Evolutionary conservation across 2,888 invertebrate genomes (phyloP), one percentile per base, ranked within the genome.

Genomic region (Idaea aversata): DNA sequence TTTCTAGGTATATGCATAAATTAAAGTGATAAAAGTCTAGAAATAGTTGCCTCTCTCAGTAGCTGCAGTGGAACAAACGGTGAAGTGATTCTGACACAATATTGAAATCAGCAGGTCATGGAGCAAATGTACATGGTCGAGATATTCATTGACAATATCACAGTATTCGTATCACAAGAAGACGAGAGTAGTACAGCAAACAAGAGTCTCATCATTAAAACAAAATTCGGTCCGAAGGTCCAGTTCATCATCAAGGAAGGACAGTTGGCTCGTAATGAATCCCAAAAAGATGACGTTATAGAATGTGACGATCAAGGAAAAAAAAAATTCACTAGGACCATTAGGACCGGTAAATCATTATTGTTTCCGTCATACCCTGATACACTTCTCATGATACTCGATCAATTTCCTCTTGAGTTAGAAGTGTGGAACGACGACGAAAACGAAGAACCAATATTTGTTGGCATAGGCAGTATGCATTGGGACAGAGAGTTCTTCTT

Each of bases 101-200:
- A 78, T 90, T 90, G 81, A 83, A 85, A 81, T 89, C 85, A 75
- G 78, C 92, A 93, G 92, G 87, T 91, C 85, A 93, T 93, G 91
- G 93, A 94, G 86, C 93, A 93, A 88, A 83, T 94, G 78, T 94
- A 93, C 87, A 80, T 94, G 83, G 72, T 94, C 75, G 94, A 94
- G 84, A 90, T 94, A 81, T 88, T 94, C 76, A 83, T 94, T 76
- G 92, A 94, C 81, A 92, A 90, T 84, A 90, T 94, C 70, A 85
- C 85, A 66, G 78, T 93, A 84, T 86, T 85, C 77, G 74, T 79
- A 71, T 67, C 78, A n/a, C 79, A 82, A 35, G 78, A 82, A 69
- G 80, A 88, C 68, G 75, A 83, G 75, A 74, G 79, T 16, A 84
- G 80, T 66, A 85, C 84, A 65, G 85, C 84, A 5, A 86, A 88